Conservation (phyloP, 2,888 invertebrate genomes). For the Oscheius myriophilus region DNA sequence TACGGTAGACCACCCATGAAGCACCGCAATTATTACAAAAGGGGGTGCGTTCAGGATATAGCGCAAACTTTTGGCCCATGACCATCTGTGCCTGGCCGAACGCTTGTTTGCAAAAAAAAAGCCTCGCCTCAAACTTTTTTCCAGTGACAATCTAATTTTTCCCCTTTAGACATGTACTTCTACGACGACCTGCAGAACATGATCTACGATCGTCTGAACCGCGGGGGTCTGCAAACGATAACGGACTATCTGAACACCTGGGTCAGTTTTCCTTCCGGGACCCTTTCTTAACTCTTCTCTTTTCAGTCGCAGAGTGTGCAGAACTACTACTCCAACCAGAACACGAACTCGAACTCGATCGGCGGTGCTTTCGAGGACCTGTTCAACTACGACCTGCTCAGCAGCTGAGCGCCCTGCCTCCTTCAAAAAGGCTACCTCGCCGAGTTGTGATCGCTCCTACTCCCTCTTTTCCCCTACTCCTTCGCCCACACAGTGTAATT, state of each 20-base stretch:
- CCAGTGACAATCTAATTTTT: not conserved
- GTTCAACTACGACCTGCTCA: constrained; percentile 31
- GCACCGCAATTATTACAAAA: no score
- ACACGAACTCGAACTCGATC: constrained; percentile 8
- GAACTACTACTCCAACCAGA: constrained; percentile 32
- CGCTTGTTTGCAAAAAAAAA: no score
- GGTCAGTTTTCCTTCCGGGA: constrained; percentile 46
- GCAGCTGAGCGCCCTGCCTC: constrained; percentile 8
- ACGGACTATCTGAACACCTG: constrained; percentile 64
- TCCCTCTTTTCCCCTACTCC: constrained; percentile 8
- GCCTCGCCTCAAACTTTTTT: no score
- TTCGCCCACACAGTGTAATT: constrained; percentile 7
- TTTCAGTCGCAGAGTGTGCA: constrained; percentile 42
- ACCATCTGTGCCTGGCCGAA: no score
- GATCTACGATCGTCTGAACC: constrained; percentile 63
- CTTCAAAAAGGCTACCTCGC: no score
- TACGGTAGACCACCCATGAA: no score
- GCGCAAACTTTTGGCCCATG: no score
- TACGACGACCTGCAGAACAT: constrained; percentile 67
- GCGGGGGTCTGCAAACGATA: constrained; percentile 53
- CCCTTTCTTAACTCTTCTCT: not conserved
- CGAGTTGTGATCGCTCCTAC: not conserved
- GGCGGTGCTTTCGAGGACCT: constrained; percentile 21
- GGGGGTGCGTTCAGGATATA: no score
- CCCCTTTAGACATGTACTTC: constrained; percentile 57